Percentiles rank a stretch among this genome's conserved stretches.
These are phyloP conservation scores for Xenopus borealis DNA, from an alignment of 2,113 vertebrate species.

Conservation along the genomic window DNA sequence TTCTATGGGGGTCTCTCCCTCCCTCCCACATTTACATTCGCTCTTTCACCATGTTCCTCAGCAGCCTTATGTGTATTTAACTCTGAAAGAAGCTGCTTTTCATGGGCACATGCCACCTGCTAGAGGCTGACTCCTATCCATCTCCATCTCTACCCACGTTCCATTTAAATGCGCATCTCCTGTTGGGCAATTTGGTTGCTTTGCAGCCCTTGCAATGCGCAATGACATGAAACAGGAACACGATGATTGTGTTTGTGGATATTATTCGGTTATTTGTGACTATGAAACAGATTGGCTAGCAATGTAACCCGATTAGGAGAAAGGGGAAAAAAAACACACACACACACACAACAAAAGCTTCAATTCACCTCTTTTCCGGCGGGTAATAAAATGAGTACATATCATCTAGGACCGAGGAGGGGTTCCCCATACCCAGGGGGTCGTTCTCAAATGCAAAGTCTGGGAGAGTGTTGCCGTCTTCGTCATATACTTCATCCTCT, in stretches of 20 bases:
- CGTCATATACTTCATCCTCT: conserved; percentile 83
- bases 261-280: conserved; percentile 34
- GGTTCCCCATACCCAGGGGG: conserved; percentile 72
- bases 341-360: not conserved
- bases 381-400: conserved; percentile 76
- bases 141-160: conserved; percentile 29
- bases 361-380: conserved; percentile 79
- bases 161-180: conserved; percentile 23
- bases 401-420: conserved; percentile 73
- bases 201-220: conserved; percentile 19
- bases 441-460: conserved; percentile 81
- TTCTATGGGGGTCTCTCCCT: conserved; percentile 12
- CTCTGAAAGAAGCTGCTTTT: conserved; percentile 9
- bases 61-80: conserved; percentile 7
- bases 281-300: conserved; percentile 32
- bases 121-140: conserved; percentile 21
- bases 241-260: conserved; percentile 33
- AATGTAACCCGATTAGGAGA: conserved; percentile 20
- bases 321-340: not conserved
- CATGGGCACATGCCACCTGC: conserved; percentile 34
- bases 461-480: conserved; percentile 78
- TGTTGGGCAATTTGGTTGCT: conserved; percentile 34
- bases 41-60: conserved; percentile 1
- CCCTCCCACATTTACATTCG: conserved; percentile 24
- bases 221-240: conserved; percentile 39